Evolutionary conservation across 2,888 invertebrate genomes (phyloP), one percentile per base, ranked within the genome.

Genomic region (Hedya salicella): DNA sequence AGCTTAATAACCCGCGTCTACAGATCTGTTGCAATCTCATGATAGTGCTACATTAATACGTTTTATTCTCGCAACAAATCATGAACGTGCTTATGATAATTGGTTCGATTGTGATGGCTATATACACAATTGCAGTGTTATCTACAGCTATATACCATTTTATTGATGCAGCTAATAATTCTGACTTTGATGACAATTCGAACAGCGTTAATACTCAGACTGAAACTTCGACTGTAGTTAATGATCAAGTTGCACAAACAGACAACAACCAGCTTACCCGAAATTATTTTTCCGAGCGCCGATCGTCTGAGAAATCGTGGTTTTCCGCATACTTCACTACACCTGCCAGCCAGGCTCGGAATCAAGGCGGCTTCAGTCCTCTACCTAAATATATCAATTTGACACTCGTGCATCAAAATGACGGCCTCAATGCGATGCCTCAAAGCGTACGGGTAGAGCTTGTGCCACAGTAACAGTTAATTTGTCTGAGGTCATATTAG

Each of bases 121-220:
- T 32, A n/a, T 57, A n/a, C 9, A 46, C 44, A 9, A 46, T 57
- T 30, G 46, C 30, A 11, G 57, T 57, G 3, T 13, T 57, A 8
- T 17, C 57, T 8, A 57, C 19, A 0, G 16, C 57, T 1, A 46
- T 46, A 2, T 57, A 57, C 30, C 57, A 57, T 17, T 57, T 57
- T n/a, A 25, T 57, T n/a, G 57, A 57, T 19, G 57, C 44, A 3
- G 16, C 32, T 32, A 0, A 17, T 17, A 32, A 39, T 2, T n/a
- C 19, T n/a, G 48, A 25, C 1, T 8, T 36, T 13, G 9, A 44
- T 11, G 11, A 19, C 5, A 21, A 11, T 13, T 0, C 11, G 1
- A 46, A 46, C 19, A 11, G 25, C 25, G 25, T 25, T 6, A 25
- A n/a, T n/a, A n/a, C n/a, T n/a, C n/a, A n/a, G n/a, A n/a, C n/a